Percentiles rank a stretch among this genome's conserved stretches.
Conservation (phyloP, 2,113 vertebrate species). For the Seriola aureovittata region DNA sequence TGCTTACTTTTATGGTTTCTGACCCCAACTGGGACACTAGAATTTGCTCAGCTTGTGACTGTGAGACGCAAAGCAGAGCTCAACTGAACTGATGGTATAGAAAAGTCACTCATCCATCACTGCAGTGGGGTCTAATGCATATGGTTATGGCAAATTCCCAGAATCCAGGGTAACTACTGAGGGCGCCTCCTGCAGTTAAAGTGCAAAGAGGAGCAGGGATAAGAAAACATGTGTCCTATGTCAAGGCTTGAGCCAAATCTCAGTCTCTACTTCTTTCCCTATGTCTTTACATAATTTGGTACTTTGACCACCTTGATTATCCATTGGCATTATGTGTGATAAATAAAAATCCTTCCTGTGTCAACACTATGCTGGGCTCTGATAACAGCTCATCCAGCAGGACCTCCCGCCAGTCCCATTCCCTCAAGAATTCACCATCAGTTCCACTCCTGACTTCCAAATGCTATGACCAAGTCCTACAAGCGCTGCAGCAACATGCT, state of each 20-base stretch:
- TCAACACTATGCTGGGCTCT: conserved; percentile 41
- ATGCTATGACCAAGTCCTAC: conserved; percentile 2
- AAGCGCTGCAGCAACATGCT: conserved; percentile 2
- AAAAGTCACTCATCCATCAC: conserved; percentile 40
- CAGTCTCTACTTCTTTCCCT: conserved; percentile 34
- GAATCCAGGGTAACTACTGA: conserved; percentile 32
- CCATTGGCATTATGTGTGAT: conserved; percentile 19
- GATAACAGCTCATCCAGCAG: conserved; percentile 49
- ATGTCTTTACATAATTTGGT: conserved; percentile 56
- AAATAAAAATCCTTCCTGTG: conserved; percentile 25
- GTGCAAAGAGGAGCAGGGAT: conserved; percentile 24
- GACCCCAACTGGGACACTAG: conserved; percentile 15
- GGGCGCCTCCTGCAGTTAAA: conserved; percentile 4
- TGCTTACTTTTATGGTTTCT: conserved; percentile 30
- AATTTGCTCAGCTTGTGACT: conserved; percentile 38
- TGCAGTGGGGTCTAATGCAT: conserved; percentile 5
- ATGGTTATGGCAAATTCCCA: conserved; percentile 33
- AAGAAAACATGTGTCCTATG: conserved; percentile 41
- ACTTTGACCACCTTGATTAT: conserved; percentile 43
- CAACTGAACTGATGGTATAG: conserved; percentile 17
- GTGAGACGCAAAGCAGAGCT: conserved; percentile 21
- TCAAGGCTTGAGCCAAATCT: conserved; percentile 48
- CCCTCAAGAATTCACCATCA: conserved; percentile 34
- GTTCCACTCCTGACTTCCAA: conserved; percentile 37
- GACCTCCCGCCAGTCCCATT: conserved; percentile 14